A percentile compares a stretch with the other conserved stretches of the same genome.
These are phyloP conservation scores for Dryobates pubescens DNA, from an alignment of 2,797 vertebrate species.

Conservation along the genomic window DNA sequence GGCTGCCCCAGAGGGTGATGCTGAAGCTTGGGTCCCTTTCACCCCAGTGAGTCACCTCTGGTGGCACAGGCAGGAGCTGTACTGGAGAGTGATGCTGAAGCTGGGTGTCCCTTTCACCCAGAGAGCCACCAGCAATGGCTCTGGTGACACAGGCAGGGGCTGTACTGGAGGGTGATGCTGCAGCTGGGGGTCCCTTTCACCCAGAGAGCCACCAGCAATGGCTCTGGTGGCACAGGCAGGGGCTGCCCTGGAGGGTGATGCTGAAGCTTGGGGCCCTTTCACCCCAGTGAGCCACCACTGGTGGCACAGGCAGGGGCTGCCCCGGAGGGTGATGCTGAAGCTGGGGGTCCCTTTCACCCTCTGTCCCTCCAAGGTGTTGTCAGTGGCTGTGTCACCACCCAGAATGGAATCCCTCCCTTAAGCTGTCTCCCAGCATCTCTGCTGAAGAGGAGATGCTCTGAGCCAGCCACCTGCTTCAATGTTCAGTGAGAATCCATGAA, in stretches of 20 bases:
- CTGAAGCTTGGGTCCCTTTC: too few relatives aligned
- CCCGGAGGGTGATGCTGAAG: too few relatives aligned
- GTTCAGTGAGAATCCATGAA: background rate
- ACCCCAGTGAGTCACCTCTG: background rate
- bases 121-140: background rate
- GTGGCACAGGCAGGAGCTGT: background rate
- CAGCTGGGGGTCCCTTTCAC: too few relatives aligned
- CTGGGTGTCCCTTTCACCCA: too few relatives aligned
- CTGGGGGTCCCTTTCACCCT: background rate
- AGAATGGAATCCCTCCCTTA: accelerated
- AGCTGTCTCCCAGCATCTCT: background rate
- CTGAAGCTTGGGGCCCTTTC: background rate
- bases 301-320: background rate
- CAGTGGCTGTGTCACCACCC: background rate
- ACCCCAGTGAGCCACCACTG: background rate
- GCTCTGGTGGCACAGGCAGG: background rate
- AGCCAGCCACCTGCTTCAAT: accelerated
- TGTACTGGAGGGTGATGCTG: too few relatives aligned
- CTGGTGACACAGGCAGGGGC: background rate
- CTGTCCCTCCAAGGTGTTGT: accelerated
- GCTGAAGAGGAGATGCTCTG: background rate
- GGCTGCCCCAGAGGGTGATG: too few relatives aligned
- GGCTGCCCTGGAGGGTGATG: background rate
- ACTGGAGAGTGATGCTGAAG: background rate
- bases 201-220: background rate